These are phyloP conservation scores for Goniozus legneri DNA, from an alignment of 1,140 invertebrate genomes.

Conservation along the genomic window DNA sequence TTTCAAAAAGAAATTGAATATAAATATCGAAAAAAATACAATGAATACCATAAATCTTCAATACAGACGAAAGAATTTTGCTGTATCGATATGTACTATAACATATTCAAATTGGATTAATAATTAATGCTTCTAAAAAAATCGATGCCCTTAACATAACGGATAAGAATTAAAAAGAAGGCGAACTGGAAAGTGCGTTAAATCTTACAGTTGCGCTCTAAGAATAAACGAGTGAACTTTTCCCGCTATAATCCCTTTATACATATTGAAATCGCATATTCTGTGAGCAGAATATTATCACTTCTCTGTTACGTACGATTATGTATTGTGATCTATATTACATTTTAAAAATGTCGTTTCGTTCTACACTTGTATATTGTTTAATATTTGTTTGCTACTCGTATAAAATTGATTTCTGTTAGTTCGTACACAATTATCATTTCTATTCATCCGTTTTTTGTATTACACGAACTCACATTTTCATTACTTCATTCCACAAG, in stretches of 20 bases:
- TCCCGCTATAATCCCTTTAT: not conserved
- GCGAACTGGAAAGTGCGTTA: no score
- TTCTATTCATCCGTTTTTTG: not conserved
- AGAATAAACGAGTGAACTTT: not conserved
- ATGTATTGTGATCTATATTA: not conserved
- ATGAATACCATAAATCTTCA: not conserved
- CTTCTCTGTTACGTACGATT: not conserved
- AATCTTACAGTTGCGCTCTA: not conserved
- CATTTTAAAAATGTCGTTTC: not conserved
- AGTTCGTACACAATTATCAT: not conserved
- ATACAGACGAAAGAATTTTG: not conserved
- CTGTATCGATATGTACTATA: not conserved
- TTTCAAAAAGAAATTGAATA: constrained; percentile 7
- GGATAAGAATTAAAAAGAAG: not conserved
- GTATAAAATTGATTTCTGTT: constrained; percentile 6
- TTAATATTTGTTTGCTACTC: not conserved
- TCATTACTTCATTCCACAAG: constrained; percentile 25
- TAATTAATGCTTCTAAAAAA: not conserved
- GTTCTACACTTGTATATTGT: constrained; percentile 7
- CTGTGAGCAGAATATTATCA: not conserved
- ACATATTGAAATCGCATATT: not conserved
- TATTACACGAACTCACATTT: not conserved
- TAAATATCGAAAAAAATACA: not conserved
- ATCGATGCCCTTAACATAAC: not conserved
- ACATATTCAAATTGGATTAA: not conserved